Evolutionary conservation across 1,140 invertebrate species (phyloP), one percentile per base, ranked within the genome.

Genomic region (Macrosteles quadrilineatus): DNA sequence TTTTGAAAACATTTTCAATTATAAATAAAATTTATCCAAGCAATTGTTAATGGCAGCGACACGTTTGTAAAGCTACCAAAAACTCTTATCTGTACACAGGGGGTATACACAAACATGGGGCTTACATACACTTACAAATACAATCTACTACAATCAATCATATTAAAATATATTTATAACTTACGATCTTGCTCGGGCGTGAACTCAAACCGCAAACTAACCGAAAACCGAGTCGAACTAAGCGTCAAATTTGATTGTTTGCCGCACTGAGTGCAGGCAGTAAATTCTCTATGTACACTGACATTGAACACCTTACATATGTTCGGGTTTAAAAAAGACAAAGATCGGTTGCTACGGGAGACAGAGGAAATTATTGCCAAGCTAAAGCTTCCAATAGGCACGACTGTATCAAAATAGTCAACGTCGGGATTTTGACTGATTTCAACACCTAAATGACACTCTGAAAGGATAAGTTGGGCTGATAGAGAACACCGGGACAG

Each of bases 1-100:
- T 64, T 64, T 64, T 64, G 30, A 64, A 64, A 64, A 64, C 43
- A 47, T 67, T 67, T 32, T 67, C 21, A 50, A 23, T 67, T 67
- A 30, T 67, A 67, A 67, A 67, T 53, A 67, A 67, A 67, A 65
- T 23, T 14, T 43, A 25, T 19, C 31, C n/a, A 64, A 59, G 55
- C 55, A 59, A n/a, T 50, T n/a, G 47, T 50, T 50, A n/a, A 50
- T 59, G 55, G 55, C 55, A 59, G 55, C 55, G 23, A 27, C 6
- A 59, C 27, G n/a, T 59, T 59, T 59, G 55, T 59, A 27, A 59
- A 59, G 55, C 55, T 59, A 59, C 55, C 55, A 59, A 59, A 59
- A 59, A 25, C 25, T 36, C 32, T 36, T 59, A 59, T 23, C 55
- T 59, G 55, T 59, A 59, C 55, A 59, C 55, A 59, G 21, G 12